Evolutionary conservation across 2,113 vertebrate genomes (phyloP).

Genomic region (Trogon surrucura): DNA sequence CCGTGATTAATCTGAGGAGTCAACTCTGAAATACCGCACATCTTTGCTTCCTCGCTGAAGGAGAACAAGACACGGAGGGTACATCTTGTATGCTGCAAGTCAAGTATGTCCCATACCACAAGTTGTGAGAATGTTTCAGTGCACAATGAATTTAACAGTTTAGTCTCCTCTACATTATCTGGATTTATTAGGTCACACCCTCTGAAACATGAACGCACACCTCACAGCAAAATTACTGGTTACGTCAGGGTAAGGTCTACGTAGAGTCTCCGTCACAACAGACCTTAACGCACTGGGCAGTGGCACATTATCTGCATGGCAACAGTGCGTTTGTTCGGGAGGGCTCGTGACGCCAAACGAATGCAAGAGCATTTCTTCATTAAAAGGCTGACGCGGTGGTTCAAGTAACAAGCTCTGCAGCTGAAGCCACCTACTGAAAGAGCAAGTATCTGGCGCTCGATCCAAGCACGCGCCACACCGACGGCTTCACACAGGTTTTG

Average conservation of each 20-base stretch:
- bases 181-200: background rate
- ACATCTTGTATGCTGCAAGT: constrained; percentile 17
- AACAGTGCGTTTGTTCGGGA: background rate
- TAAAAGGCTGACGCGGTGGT: background rate
- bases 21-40: constrained; percentile 30
- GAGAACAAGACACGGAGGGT: background rate
- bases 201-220: background rate
- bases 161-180: background rate
- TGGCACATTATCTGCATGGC: background rate
- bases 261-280: background rate
- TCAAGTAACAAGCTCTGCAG: background rate
- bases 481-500: background rate
- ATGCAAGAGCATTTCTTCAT: no score
- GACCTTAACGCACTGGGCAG: background rate
- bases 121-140: background rate
- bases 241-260: background rate
- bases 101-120: background rate
- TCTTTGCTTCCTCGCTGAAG: background rate
- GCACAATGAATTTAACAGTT: background rate
- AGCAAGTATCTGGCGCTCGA: background rate
- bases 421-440: background rate
- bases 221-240: background rate
- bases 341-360: background rate
- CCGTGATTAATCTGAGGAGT: constrained; percentile 55
- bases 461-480: background rate